Conservation (phyloP, 2,797 vertebrate genomes). For the Iguana delicatissima region DNA sequence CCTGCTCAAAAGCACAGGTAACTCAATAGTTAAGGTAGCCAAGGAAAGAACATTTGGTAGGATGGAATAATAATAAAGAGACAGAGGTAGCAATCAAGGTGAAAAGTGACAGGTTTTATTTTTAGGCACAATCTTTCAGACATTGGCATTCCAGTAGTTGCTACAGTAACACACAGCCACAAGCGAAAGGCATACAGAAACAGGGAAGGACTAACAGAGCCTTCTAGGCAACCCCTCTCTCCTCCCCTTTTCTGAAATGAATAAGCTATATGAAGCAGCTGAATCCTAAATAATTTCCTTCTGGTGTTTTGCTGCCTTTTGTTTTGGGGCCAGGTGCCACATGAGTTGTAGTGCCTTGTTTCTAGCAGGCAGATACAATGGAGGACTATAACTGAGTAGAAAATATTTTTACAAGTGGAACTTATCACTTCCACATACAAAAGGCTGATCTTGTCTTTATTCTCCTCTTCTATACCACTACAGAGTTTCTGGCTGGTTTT, state of each 20-base stretch:
- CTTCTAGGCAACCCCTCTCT: neutral
- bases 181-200: neutral
- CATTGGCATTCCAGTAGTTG: constrained; percentile 5
- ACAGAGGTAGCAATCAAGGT: constrained; percentile 3
- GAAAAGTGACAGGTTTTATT: neutral
- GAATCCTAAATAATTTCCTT: neutral
- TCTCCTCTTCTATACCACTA: neutral
- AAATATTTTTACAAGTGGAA: neutral
- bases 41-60: neutral
- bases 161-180: neutral
- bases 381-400: neutral
- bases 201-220: neutral
- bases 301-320: constrained; percentile 26
- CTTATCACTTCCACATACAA: neutral
- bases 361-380: neutral
- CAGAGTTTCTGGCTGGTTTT: neutral
- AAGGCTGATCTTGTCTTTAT: neutral
- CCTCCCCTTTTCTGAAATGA: neutral
- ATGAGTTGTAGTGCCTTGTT: neutral
- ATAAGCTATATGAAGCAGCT: constrained; percentile 15
- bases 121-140: constrained; percentile 4
- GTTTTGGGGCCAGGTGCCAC: constrained; percentile 1
- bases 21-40: neutral
- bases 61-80: rapidly evolving
- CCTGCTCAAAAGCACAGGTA: neutral